Conservation (phyloP, 2,888 invertebrate genomes). For the Girardia tigrina region DNA sequence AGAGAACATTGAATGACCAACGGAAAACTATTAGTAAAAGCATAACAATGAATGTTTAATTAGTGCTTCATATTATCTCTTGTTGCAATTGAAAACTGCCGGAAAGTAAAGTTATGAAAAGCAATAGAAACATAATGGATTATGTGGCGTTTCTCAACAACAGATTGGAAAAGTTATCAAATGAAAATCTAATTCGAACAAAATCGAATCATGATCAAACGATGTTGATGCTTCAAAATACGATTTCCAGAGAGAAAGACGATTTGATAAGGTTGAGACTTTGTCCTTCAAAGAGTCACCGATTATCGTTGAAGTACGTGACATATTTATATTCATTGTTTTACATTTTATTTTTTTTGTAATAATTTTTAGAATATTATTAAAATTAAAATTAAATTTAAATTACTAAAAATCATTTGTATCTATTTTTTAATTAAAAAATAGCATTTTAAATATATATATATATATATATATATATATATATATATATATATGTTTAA, state of each 20-base stretch:
- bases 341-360: no score
- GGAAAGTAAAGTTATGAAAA: not conserved
- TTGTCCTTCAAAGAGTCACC: not conserved
- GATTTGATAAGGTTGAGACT: not conserved
- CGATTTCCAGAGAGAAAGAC: not conserved
- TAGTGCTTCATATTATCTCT: not conserved
- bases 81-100: not conserved
- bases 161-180: not conserved
- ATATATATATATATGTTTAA: no score
- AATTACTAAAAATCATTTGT: no score
- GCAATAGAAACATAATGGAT: not conserved
- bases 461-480: no score
- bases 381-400: no score
- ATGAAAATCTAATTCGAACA: not conserved
- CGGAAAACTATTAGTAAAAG: no score
- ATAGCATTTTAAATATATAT: no score
- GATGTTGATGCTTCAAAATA: not conserved
- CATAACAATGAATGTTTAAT: constrained; percentile 2
- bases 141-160: not conserved
- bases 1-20: no score
- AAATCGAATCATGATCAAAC: not conserved
- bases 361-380: no score
- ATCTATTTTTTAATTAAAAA: no score
- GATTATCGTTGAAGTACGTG: not conserved
- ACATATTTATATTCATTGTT: no score